Percentiles rank a stretch among this genome's conserved stretches.
These are phyloP conservation scores for Silvanus unidentatus DNA, from an alignment of 2,888 invertebrate species.

Conservation along the genomic window DNA sequence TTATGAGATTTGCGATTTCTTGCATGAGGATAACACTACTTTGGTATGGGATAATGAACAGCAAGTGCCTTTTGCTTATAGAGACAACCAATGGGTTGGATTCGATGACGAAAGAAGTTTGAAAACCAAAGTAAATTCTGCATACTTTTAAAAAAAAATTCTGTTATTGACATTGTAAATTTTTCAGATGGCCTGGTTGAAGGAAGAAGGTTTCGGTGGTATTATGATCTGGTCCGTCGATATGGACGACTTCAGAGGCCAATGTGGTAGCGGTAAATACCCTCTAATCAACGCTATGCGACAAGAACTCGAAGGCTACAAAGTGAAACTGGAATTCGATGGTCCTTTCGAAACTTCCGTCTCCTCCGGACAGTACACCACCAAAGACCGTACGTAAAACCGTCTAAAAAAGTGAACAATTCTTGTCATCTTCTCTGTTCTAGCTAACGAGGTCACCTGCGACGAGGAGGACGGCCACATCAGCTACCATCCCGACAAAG, in stretches of 20 bases:
- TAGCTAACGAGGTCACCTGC: constrained; percentile 83
- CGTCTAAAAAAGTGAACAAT: constrained; percentile 4
- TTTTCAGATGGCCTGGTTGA: constrained; percentile 81
- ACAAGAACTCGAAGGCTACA: constrained; percentile 77
- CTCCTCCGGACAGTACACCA: constrained; percentile 72
- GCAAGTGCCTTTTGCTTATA: constrained; percentile 91
- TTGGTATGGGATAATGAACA: constrained; percentile 94
- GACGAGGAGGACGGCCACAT: constrained; percentile 94
- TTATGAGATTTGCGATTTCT: constrained; percentile 91
- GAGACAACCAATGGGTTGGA: constrained; percentile 88
- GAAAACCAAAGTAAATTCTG: constrained; percentile 69
- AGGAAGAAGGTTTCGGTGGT: constrained; percentile 90
- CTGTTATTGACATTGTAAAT: not conserved
- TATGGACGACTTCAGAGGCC: constrained; percentile 91
- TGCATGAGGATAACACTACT: constrained; percentile 84
- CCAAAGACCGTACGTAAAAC: constrained; percentile 77
- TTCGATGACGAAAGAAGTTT: constrained; percentile 90
- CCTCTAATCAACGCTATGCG: constrained; percentile 83
- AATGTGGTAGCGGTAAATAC: constrained; percentile 85
- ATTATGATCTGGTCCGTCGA: constrained; percentile 97
- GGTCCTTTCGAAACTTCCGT: constrained; percentile 77
- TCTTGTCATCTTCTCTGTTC: not conserved
- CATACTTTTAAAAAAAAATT: not conserved
- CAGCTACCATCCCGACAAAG: constrained; percentile 84
- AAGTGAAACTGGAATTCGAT: constrained; percentile 74